Conservation (phyloP, 1,140 invertebrate genomes). For the Lordiphosa clarofinis region DNA sequence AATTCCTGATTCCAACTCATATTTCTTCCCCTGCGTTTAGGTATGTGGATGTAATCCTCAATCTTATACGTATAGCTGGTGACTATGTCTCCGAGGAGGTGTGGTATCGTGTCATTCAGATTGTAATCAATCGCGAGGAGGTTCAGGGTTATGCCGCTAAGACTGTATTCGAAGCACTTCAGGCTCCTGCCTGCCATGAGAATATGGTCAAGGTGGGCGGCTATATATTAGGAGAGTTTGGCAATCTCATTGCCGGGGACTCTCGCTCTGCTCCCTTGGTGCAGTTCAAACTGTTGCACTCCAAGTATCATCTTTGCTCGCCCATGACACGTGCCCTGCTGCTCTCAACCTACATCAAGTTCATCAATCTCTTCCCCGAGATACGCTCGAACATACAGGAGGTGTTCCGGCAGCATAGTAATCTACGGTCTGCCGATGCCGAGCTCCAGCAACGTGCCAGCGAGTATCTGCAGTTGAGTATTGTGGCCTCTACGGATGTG, state of each 20-base stretch:
- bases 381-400: slow-evolving; percentile 98
- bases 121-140: slow-evolving; percentile 99
- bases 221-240: slow-evolving; percentile 99
- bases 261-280: slow-evolving; percentile 96
- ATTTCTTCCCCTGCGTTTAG: slow-evolving; percentile 17
- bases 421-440: slow-evolving; percentile 97
- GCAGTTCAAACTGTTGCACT: slow-evolving; percentile 98
- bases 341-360: slow-evolving; percentile 99
- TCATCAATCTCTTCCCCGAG: slow-evolving; percentile 99
- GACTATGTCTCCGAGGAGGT: slow-evolving; percentile 99
- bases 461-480: slow-evolving; percentile 98
- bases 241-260: slow-evolving; percentile 99
- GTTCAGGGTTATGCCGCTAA: slow-evolving; percentile 99
- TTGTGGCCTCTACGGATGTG: slow-evolving; percentile 97
- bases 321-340: slow-evolving; percentile 96
- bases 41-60: slow-evolving; percentile 99
- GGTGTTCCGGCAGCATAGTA: slow-evolving; percentile 97
- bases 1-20: neutral
- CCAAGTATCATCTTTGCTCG: slow-evolving; percentile 99
- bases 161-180: slow-evolving; percentile 99
- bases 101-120: slow-evolving; percentile 99
- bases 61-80: slow-evolving; percentile 99
- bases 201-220: slow-evolving; percentile 99
- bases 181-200: slow-evolving; percentile 99
- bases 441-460: slow-evolving; percentile 99